phyloP scores from a whole-genome alignment of 1,140 invertebrate species.

The Drosophila sproati region DNA sequence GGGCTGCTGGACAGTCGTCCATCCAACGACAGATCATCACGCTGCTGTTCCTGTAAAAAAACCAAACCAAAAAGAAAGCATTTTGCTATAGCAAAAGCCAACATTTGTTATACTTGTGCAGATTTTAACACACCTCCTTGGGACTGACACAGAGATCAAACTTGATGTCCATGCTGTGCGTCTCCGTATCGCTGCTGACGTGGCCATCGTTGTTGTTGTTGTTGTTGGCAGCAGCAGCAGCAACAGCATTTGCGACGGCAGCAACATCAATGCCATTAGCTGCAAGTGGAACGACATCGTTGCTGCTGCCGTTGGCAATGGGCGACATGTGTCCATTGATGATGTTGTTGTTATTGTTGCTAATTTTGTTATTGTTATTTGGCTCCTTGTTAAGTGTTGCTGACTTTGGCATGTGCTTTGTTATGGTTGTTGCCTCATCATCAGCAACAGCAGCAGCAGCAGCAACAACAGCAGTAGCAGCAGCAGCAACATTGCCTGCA shows the following conservation, averaged over 20 bases:
- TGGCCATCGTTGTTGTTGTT: conserved; percentile 32
- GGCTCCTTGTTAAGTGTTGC: conserved; percentile 75
- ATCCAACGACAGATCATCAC: conserved; percentile 76
- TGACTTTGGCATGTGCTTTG: conserved; percentile 67
- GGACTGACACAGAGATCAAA: conserved; percentile 73
- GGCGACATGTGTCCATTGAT: conserved; percentile 64
- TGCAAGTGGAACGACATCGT: conserved; percentile 29
- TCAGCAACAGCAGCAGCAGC: conserved; percentile 38
- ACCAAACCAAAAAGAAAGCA: conserved; percentile 26
- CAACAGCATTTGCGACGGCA: conserved; percentile 13
- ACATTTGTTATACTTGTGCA: not conserved
- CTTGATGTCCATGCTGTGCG: conserved; percentile 75
- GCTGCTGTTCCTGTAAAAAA: conserved; percentile 59
- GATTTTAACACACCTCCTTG: conserved; percentile 64
- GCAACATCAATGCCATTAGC: conserved; percentile 42
- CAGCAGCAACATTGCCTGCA: conserved; percentile 43
- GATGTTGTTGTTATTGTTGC: conserved; percentile 69
- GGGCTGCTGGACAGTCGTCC: conserved; percentile 73
- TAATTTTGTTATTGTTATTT: conserved; percentile 80
- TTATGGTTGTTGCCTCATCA: conserved; percentile 57
- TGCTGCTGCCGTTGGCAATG: conserved; percentile 39
- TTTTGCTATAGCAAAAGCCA: not conserved
- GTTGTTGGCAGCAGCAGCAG: conserved; percentile 3
- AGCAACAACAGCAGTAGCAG: conserved; percentile 21
- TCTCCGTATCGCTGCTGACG: conserved; percentile 65